Conservation (phyloP, 2,888 invertebrate species). For the Tanytarsus gracilentus region DNA sequence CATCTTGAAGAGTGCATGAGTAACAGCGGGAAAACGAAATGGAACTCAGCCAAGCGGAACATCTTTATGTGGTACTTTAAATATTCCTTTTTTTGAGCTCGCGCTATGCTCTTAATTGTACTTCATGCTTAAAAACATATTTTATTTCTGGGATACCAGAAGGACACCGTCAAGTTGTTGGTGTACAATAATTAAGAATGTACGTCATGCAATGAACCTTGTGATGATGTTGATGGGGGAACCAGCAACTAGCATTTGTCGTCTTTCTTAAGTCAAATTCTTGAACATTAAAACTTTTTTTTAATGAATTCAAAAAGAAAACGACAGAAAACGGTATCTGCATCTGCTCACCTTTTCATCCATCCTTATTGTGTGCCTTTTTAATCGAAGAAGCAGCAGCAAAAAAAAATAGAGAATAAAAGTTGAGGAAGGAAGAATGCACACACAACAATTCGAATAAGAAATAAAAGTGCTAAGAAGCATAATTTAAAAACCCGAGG, state of each 20-base stretch:
- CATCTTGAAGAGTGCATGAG: slow-evolving; percentile 16
- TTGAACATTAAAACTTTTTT: neutral
- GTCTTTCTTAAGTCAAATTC: slow-evolving; percentile 14
- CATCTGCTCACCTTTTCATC: slow-evolving; percentile 26
- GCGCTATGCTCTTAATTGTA: slow-evolving; percentile 21
- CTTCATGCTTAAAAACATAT: slow-evolving; percentile 2
- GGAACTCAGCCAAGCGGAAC: slow-evolving; percentile 9
- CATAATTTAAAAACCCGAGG: neutral
- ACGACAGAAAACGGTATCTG: slow-evolving; percentile 28
- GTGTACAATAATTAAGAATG: neutral
- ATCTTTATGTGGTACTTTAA: slow-evolving; percentile 20
- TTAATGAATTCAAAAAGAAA: slow-evolving; percentile 19
- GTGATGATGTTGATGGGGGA: neutral
- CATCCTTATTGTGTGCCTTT: neutral
- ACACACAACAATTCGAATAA: no score
- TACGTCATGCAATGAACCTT: neutral
- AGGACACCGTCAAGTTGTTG: slow-evolving; percentile 8
- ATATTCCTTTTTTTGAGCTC: slow-evolving; percentile 10
- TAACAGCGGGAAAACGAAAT: slow-evolving; percentile 12
- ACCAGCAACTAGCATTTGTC: slow-evolving; percentile 20
- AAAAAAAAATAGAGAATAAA: neutral
- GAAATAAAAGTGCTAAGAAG: neutral
- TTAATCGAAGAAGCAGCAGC: neutral
- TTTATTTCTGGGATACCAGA: slow-evolving; percentile 10
- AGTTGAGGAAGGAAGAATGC: neutral